These are phyloP conservation scores for Melitaea athalia DNA, from an alignment of 2,888 invertebrate species.

Conservation along the genomic window DNA sequence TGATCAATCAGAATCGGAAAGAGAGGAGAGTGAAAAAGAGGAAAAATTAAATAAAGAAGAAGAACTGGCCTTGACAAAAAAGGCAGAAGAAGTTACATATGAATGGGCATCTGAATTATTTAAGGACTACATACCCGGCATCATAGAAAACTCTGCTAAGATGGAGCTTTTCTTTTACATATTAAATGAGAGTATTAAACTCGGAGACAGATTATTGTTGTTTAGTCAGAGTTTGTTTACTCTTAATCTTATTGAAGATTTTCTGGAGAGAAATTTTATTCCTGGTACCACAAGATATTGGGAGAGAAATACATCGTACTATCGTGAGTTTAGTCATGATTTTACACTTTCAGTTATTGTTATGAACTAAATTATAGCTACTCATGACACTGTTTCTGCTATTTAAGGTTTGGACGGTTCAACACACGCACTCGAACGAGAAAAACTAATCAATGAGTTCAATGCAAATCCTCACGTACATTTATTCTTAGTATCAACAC, in stretches of 20 bases:
- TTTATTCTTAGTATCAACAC: slow-evolving; percentile 97
- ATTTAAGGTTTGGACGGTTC: slow-evolving; percentile 95
- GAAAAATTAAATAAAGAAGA: slow-evolving; percentile 83
- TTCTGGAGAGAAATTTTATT: slow-evolving; percentile 88
- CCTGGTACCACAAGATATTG: slow-evolving; percentile 88
- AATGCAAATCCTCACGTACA: slow-evolving; percentile 93
- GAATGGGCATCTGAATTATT: slow-evolving; percentile 93
- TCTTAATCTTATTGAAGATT: slow-evolving; percentile 96
- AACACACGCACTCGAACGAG: slow-evolving; percentile 95
- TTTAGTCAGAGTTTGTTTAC: slow-evolving; percentile 99
- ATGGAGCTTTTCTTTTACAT: slow-evolving; percentile 97
- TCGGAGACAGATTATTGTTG: slow-evolving; percentile 95
- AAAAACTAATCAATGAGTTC: slow-evolving; percentile 97
- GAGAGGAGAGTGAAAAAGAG: slow-evolving; percentile 81
- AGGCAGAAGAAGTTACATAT: slow-evolving; percentile 92
- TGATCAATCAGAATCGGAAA: slow-evolving; percentile 78
- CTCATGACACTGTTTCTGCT: background rate
- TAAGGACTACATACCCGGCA: slow-evolving; percentile 93
- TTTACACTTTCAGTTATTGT: background rate
- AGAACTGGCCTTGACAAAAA: slow-evolving; percentile 81
- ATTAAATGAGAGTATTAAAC: slow-evolving; percentile 91
- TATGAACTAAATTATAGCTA: background rate
- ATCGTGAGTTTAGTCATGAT: slow-evolving; percentile 85
- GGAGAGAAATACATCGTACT: slow-evolving; percentile 94
- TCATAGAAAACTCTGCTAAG: slow-evolving; percentile 96